Evolutionary conservation across 1,140 invertebrate species (phyloP), one percentile per base, ranked within the genome.

Genomic region (Hypothenemus hampei): DNA sequence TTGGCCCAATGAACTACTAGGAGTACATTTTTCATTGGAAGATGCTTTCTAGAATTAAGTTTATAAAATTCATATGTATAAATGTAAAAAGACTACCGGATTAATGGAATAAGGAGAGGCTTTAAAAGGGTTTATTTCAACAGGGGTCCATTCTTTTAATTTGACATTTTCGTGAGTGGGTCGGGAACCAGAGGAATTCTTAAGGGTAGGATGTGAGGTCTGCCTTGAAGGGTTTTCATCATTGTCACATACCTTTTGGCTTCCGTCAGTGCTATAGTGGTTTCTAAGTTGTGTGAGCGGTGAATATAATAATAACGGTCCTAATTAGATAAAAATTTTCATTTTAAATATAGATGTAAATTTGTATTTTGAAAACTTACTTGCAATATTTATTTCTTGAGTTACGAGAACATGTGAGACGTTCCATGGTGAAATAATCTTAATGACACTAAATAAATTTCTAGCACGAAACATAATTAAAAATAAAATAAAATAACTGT

Each of bases 1-100:
- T 43, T 66, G 52, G 35, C 57, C 60, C 55, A 68, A 56, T 26
- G 63, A 49, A 37, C 63, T 68, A 8, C 64, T 61, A 47, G 41
- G 41, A 7, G 51, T 35, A 49, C 68, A 69, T 57, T 65, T 57
- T 55, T 62, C 39, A 29, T 51, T 49, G 2, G 64, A 62, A n/a
- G 56, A 52, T 8, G 59, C 51, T 59, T 56, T 48, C 59, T 61
- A 33, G 61, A 64, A 58, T 48, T n/a, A 15, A 44, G 3, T 26
- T 40, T n/a, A 20, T 18, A 43, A 55, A 45, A 31, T 37, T 18
- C 8, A 19, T 36, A 23, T 16, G 1, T 52, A 23, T 4, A 23
- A 18, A 43, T 23, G 7, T 8, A 1, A 11, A 16, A 1, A 21
- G 21, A 35, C 18, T 59, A 59, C 47, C 41, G 13, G 10, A 21